These are phyloP conservation scores for Lethenteron reissneri DNA, from an alignment of 2,113 vertebrate genomes.

Conservation along the genomic window DNA sequence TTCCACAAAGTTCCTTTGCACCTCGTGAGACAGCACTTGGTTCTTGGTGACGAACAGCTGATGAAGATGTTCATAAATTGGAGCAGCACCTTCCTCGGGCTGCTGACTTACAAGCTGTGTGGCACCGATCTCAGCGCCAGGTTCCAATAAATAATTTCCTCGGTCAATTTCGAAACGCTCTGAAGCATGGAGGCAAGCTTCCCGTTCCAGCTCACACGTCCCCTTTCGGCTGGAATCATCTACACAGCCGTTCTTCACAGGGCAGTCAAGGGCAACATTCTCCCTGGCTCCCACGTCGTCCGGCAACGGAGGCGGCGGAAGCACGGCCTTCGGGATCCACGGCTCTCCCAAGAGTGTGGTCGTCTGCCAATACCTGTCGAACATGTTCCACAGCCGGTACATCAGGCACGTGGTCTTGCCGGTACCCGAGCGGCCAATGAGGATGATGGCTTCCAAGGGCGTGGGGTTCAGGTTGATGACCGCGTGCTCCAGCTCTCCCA, in stretches of 20 bases:
- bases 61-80: slow-evolving; percentile 28
- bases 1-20: slow-evolving; percentile 39
- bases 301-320: not conserved
- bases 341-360: slow-evolving; percentile 22
- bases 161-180: too few species aligned
- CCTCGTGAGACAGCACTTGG: slow-evolving; percentile 36
- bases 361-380: slow-evolving; percentile 32
- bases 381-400: slow-evolving; percentile 40
- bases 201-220: too few species aligned
- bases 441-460: slow-evolving; percentile 34
- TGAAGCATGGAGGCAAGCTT: too few species aligned
- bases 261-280: too few species aligned
- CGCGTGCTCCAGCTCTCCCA: slow-evolving; percentile 33
- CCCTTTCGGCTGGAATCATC: too few species aligned
- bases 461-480: slow-evolving; percentile 36
- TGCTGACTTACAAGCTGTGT: too few species aligned
- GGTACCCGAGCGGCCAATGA: slow-evolving; percentile 40
- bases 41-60: slow-evolving; percentile 46
- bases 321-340: slow-evolving; percentile 15
- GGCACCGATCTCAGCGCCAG: too few species aligned
- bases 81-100: not conserved
- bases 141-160: too few species aligned
- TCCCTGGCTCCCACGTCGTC: too few species aligned
- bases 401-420: slow-evolving; percentile 45
- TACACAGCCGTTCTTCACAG: too few species aligned